These are phyloP conservation scores for Axea sp. DNA, from an alignment of 2,888 invertebrate species.

Conservation along the genomic window DNA sequence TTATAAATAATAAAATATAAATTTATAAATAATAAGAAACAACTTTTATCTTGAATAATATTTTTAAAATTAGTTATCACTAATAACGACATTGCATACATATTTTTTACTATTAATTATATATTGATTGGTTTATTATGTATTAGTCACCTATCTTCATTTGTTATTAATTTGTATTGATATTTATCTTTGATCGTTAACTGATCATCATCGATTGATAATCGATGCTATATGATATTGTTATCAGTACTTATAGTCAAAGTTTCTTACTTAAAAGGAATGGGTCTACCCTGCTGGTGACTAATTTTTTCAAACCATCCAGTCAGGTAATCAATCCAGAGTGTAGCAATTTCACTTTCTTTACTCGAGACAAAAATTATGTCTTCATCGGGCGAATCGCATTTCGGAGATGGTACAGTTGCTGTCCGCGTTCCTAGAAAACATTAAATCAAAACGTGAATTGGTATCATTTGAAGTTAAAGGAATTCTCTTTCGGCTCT, in stretches of 20 bases:
- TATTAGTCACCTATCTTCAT: no score
- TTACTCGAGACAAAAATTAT: constrained; percentile 90
- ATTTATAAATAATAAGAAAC: no score
- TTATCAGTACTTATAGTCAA: not conserved
- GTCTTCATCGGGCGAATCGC: constrained; percentile 84
- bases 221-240: no score
- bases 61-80: no score
- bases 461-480: constrained; percentile 10
- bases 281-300: constrained; percentile 87
- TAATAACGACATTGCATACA: no score
- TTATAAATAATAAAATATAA: no score
- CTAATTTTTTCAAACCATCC: constrained; percentile 92
- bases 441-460: constrained; percentile 59
- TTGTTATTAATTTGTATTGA: no score
- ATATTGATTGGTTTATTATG: no score
- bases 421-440: constrained; percentile 70
- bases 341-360: constrained; percentile 87
- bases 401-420: constrained; percentile 57
- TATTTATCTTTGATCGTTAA: no score
- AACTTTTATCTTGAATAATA: no score
- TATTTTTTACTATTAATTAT: no score
- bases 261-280: constrained; percentile 85
- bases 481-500: constrained; percentile 37
- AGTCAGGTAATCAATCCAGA: constrained; percentile 90
- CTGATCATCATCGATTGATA: no score